phyloP scores from a whole-genome alignment of 2,113 vertebrate species.

The Epinephelus moara region DNA sequence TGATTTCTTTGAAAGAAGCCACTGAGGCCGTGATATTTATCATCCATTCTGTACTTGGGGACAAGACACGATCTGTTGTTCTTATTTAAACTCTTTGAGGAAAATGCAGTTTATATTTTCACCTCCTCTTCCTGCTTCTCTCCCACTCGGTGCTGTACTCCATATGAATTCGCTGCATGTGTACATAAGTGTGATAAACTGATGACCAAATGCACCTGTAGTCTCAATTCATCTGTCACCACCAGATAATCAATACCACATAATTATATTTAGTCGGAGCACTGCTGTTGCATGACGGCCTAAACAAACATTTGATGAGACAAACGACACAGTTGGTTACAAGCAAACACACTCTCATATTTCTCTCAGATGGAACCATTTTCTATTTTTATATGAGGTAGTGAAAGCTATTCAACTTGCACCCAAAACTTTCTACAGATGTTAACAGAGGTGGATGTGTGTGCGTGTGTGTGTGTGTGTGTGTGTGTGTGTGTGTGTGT shows the following conservation, averaged over 20 bases:
- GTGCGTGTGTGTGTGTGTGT: background rate
- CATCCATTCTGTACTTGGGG: too few species aligned
- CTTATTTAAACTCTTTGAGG: background rate
- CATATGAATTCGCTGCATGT: background rate
- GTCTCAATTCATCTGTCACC: constrained; percentile 36
- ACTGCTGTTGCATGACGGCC: background rate
- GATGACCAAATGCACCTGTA: background rate
- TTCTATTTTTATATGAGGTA: constrained; percentile 10
- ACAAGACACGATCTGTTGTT: background rate
- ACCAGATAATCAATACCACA: constrained; percentile 35
- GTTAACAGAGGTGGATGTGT: background rate
- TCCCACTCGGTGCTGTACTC: background rate
- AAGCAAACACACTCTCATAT: constrained; percentile 19
- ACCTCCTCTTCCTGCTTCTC: background rate
- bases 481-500: background rate
- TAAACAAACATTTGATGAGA: constrained; percentile 28
- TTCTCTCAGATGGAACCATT: constrained; percentile 34
- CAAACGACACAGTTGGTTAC: constrained; percentile 2
- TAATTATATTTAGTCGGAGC: constrained; percentile 15
- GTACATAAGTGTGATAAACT: background rate
- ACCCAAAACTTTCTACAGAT: background rate
- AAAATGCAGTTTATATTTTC: background rate
- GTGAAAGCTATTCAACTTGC: constrained; percentile 1
- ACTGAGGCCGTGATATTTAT: too few species aligned
- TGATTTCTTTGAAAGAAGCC: too few species aligned